Conservation (phyloP, 1,140 invertebrate species). For the Bombus waltoni region DNA sequence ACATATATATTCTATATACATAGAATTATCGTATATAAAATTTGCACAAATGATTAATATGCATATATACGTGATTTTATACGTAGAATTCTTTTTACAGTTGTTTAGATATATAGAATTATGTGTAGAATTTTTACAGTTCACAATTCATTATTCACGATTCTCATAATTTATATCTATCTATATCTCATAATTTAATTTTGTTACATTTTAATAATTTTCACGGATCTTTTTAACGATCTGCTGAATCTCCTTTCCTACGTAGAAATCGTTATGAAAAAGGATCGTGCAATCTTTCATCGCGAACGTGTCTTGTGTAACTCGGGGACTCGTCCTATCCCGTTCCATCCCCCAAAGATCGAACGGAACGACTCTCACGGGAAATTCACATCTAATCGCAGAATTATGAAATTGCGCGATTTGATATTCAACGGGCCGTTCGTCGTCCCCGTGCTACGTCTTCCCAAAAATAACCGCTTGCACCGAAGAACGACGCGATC, state of each 20-base stretch:
- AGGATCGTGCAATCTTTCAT: conserved; percentile 4
- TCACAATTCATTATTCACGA: no score
- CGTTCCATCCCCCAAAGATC: neutral
- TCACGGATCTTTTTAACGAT: neutral
- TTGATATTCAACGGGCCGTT: conserved; percentile 58
- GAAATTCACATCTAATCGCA: conserved; percentile 63
- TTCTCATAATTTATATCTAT: no score
- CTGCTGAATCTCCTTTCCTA: neutral
- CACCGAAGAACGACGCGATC: neutral
- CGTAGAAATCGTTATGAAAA: neutral
- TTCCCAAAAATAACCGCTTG: conserved; percentile 53
- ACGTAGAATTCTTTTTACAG: neutral
- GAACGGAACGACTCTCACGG: conserved; percentile 46
- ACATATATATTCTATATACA: no score
- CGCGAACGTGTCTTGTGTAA: conserved; percentile 1
- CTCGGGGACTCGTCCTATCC: neutral
- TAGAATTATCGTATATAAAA: neutral
- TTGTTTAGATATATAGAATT: neutral
- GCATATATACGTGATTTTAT: neutral
- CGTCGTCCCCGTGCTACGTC: conserved; percentile 7
- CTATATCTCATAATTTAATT: neutral
- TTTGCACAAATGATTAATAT: neutral
- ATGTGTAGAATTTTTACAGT: neutral
- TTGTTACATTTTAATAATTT: neutral
- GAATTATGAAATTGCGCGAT: conserved; percentile 64